phyloP scores from a whole-genome alignment of 2,888 invertebrate genomes.

The Drosophila neutralis region DNA sequence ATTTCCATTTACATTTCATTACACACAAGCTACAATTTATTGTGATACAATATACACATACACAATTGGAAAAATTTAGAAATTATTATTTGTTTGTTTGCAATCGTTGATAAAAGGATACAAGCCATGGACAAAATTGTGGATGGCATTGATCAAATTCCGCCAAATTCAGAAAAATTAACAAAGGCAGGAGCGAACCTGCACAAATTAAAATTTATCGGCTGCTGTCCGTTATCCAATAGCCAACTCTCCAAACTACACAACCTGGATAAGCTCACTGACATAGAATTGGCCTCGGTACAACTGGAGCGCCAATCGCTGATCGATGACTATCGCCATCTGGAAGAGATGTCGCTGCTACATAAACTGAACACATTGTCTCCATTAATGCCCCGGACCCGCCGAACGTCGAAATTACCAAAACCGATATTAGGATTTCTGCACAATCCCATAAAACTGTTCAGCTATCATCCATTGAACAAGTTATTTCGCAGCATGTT shows the following conservation, averaged over 20 bases:
- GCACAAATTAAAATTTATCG: slow-evolving; percentile 48
- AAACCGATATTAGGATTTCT: slow-evolving; percentile 20
- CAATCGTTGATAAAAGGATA: slow-evolving; percentile 21
- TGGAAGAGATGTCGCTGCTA: slow-evolving; percentile 49
- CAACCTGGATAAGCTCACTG: slow-evolving; percentile 44
- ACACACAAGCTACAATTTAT: no score
- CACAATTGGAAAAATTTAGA: not conserved
- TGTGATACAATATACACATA: no score
- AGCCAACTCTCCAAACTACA: slow-evolving; percentile 33
- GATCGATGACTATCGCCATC: slow-evolving; percentile 64
- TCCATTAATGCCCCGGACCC: rapidly evolving
- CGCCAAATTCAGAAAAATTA: not conserved
- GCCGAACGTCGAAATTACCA: slow-evolving; percentile 5
- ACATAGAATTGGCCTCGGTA: slow-evolving; percentile 48
- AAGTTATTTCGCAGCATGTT: slow-evolving; percentile 41
- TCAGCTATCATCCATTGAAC: slow-evolving; percentile 30
- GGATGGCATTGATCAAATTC: not conserved
- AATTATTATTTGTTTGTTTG: slow-evolving; percentile 19
- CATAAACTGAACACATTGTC: not conserved
- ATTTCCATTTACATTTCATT: no score
- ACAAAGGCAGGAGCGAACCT: not conserved
- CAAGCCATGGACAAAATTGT: not conserved
- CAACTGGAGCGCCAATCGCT: slow-evolving; percentile 40
- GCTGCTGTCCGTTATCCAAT: slow-evolving; percentile 46
- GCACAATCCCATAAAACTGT: slow-evolving; percentile 17